A percentile compares a stretch with the other conserved stretches of the same genome.
phyloP scores from a whole-genome alignment of 1,140 invertebrate species.

The Acromyrmex echinatior region DNA sequence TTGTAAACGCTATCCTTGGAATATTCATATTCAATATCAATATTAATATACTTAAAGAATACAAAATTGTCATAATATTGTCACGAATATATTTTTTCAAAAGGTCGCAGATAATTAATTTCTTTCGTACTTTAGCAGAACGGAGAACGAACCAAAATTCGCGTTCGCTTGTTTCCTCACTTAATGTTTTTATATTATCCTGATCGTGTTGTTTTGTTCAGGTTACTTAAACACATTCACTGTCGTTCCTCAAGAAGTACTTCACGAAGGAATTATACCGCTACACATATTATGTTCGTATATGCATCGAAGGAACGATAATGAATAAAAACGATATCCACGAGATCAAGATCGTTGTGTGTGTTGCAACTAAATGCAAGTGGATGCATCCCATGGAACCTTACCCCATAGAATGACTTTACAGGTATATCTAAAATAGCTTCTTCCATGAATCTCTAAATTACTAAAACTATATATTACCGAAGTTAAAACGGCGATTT shows the following conservation, averaged over 20 bases:
- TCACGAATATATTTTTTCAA: constrained; percentile 11
- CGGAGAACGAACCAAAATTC: constrained; percentile 70
- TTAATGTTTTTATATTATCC: constrained; percentile 84
- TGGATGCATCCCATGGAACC: constrained; percentile 87
- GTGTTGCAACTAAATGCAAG: constrained; percentile 87
- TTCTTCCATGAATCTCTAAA: constrained; percentile 76
- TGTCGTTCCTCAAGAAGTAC: constrained; percentile 86
- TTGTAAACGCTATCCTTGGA: constrained; percentile 33
- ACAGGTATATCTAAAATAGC: constrained; percentile 85
- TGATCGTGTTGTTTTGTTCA: constrained; percentile 87
- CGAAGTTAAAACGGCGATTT: constrained; percentile 67
- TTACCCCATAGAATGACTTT: constrained; percentile 86
- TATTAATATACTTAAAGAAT: constrained; percentile 33
- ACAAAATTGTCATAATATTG: constrained; percentile 8
- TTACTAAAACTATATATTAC: constrained; percentile 70
- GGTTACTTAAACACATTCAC: constrained; percentile 87
- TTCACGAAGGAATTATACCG: constrained; percentile 83
- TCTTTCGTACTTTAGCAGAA: constrained; percentile 40
- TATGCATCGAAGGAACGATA: constrained; percentile 85
- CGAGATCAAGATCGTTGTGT: constrained; percentile 88
- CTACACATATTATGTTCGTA: constrained; percentile 81
- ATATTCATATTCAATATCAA: constrained; percentile 32
- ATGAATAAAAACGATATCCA: constrained; percentile 87
- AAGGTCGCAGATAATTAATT: constrained; percentile 36
- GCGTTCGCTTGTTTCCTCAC: constrained; percentile 79